A percentile compares a stretch with the other conserved stretches of the same genome.
Conservation (phyloP, 2,888 invertebrate genomes). For the Ophion ventricosus region DNA sequence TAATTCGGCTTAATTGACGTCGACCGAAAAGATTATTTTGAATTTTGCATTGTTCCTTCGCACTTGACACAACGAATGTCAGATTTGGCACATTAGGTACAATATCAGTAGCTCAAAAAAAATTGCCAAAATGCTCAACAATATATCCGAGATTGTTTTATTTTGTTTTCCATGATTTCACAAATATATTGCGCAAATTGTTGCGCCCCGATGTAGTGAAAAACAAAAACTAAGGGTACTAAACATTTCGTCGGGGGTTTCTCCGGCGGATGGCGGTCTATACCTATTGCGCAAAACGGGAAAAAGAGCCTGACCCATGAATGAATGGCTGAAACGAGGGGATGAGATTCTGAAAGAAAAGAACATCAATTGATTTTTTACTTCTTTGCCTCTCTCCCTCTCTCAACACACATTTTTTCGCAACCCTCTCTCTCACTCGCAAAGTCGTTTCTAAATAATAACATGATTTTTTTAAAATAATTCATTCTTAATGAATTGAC, state of each 20-base stretch:
- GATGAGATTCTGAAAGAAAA: slow-evolving; percentile 83
- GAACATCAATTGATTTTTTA: slow-evolving; percentile 81
- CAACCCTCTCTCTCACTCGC: neutral
- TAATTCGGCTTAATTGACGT: too few species aligned
- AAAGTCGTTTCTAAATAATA: neutral
- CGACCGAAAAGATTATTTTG: too few species aligned
- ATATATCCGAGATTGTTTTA: neutral
- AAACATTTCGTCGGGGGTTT: slow-evolving; percentile 69
- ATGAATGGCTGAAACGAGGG: slow-evolving; percentile 83
- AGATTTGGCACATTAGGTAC: neutral
- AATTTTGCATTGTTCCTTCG: too few species aligned
- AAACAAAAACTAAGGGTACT: slow-evolving; percentile 19
- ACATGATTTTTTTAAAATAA: neutral
- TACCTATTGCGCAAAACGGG: slow-evolving; percentile 84
- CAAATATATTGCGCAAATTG: neutral
- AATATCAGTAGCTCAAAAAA: neutral
- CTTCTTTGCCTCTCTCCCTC: slow-evolving; percentile 25
- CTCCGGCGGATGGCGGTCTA: slow-evolving; percentile 72
- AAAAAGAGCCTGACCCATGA: slow-evolving; percentile 83
- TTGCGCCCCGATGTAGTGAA: neutral
- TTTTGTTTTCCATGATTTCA: neutral
- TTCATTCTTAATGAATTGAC: neutral
- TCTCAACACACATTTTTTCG: slow-evolving; percentile 29
- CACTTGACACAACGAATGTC: neutral
- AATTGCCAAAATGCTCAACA: neutral